These are phyloP conservation scores for Callionymus lyra DNA, from an alignment of 2,113 vertebrate genomes.

Conservation along the genomic window DNA sequence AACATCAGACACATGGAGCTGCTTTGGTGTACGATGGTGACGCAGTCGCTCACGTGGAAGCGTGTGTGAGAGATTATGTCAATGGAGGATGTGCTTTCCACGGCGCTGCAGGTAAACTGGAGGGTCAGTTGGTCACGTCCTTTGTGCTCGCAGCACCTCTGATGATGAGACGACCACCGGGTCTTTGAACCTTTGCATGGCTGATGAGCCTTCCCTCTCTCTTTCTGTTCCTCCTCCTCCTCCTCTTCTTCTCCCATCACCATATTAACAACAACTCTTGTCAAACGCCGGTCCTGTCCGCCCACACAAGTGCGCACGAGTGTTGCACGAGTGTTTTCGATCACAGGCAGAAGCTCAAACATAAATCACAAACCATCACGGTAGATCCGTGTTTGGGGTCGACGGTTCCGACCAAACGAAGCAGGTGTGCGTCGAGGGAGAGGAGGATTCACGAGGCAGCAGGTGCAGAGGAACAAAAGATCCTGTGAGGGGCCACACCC, in stretches of 20 bases:
- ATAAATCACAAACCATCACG: no score
- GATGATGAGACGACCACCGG: constrained; percentile 54
- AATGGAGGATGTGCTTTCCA: constrained; percentile 1
- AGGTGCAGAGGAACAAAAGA: no score
- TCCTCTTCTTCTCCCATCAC: constrained; percentile 45
- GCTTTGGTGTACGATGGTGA: background rate
- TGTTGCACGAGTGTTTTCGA: constrained; percentile 7
- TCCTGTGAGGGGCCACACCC: no score
- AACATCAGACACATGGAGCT: no score
- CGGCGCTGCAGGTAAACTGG: constrained; percentile 22
- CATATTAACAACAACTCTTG: constrained; percentile 45
- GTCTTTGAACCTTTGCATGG: constrained; percentile 62
- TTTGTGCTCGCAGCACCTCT: constrained; percentile 48
- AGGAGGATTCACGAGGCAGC: no score
- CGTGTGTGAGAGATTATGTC: background rate
- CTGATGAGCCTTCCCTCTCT: constrained; percentile 53
- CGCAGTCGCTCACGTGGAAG: background rate
- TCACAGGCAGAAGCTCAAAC: background rate
- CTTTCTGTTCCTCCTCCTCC: no score
- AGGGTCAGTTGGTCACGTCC: constrained; percentile 47
- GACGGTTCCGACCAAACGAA: no score
- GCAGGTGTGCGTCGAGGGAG: no score
- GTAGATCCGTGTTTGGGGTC: no score
- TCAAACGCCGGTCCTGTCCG: constrained; percentile 26
- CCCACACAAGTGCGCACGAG: constrained; percentile 33